Base-by-base conservation (phyloP, 2,113 vertebrate species). In the Scalopus aquaticus region DNA sequence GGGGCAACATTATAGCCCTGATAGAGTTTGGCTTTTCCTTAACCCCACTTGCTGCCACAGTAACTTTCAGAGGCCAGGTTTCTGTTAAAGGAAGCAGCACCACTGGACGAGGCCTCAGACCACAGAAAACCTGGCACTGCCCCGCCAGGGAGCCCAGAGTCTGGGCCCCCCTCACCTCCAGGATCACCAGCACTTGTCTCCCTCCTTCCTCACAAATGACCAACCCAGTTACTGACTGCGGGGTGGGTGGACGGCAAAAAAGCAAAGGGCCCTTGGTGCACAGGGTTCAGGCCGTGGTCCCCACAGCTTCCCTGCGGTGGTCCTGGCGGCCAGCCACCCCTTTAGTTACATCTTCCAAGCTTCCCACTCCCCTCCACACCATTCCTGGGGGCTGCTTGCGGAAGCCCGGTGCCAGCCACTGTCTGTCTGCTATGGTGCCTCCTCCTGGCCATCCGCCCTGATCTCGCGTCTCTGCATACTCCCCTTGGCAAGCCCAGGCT, bases 221-320 rank as follows among this genome's bases (percentile, higher is more conserved):
- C 46, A n/a, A n/a, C n/a, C n/a, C n/a, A 19, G 39, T 1, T 8
- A 58, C 3, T 9, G 17, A 32, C 0, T 49, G 60, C 17, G 0
- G 28, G 49, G 9, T 8, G 4, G 54, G 32, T n/a, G n/a, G 32
- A 24, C 2, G 16, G 73, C 46, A 44, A 39, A 64, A 88, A 16
- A 69, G 39, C 42, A 6, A 35, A 78, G 77, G 28, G 60, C 19
- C 28, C 46, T 60, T 30, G 78, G 44, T 10, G 22, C 60, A 28
- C 10, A 46, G 9, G 24, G 30, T 20, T 65, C 60, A 80, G 28
- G 44, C 10, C 32, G 32, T 0, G 3, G 2, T 16, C 19, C 51
- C 67, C 19, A 2, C 28, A 1, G 19, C 3, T 3, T 30, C 62
- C 64, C 37, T 24, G 13, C 10, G 22, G 42, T 17, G 46, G 49